Evolutionary conservation across 2,113 vertebrate genomes (phyloP).

Genomic region (Solea solea): DNA sequence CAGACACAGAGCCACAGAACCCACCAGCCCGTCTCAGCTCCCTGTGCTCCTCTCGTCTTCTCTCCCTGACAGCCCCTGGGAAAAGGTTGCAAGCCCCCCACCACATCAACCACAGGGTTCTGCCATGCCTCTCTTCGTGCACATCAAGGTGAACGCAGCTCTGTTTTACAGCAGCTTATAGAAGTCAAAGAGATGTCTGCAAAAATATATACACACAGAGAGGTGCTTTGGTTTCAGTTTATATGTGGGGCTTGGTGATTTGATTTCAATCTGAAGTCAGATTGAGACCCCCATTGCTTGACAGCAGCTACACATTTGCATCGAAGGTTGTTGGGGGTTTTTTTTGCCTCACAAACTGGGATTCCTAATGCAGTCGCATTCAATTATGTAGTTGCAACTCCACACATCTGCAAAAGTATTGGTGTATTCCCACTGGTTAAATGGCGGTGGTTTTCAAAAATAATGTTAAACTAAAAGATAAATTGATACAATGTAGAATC

Average conservation of each 20-base stretch:
- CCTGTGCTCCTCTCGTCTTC: slow-evolving; percentile 59
- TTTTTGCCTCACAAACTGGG: too few relatives aligned
- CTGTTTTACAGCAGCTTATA: neutral
- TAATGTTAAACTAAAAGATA: too few relatives aligned
- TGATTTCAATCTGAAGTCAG: slow-evolving; percentile 65
- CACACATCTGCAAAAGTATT: too few relatives aligned
- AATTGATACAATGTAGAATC: too few relatives aligned
- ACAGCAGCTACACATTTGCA: neutral
- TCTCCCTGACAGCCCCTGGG: slow-evolving; percentile 59
- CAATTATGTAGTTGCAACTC: too few relatives aligned
- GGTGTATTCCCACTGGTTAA: too few relatives aligned
- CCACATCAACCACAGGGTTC: slow-evolving; percentile 72
- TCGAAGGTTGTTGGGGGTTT: too few relatives aligned
- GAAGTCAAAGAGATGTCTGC: slow-evolving; percentile 29
- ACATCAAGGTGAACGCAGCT: slow-evolving; percentile 47
- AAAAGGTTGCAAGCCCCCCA: slow-evolving; percentile 62
- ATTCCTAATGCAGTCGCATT: too few relatives aligned
- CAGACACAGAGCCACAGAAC: slow-evolving; percentile 70
- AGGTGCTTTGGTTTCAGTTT: slow-evolving; percentile 27
- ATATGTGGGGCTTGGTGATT: slow-evolving; percentile 23
- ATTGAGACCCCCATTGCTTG: slow-evolving; percentile 9
- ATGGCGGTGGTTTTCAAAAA: too few relatives aligned
- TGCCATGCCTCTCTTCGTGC: slow-evolving; percentile 40
- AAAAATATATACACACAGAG: slow-evolving; percentile 26
- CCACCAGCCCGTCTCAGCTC: slow-evolving; percentile 66